Conservation (phyloP, 2,888 invertebrate species). For the Poecilus cupreus region DNA sequence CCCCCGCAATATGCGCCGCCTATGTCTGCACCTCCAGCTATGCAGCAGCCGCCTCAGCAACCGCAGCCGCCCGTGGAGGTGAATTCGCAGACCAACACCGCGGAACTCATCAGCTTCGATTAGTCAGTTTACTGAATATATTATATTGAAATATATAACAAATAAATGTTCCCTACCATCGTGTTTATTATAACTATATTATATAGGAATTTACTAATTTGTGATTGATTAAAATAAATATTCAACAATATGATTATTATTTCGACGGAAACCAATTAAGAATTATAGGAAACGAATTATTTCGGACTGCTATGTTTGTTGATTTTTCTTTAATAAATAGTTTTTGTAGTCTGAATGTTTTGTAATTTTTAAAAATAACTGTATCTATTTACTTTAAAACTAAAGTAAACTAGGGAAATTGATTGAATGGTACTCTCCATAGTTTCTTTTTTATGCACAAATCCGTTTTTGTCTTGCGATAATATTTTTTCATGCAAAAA, state of each 20-base stretch:
- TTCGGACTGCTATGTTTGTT: too few relatives aligned
- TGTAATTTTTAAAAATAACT: too few relatives aligned
- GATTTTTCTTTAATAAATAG: too few relatives aligned
- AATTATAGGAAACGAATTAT: too few relatives aligned
- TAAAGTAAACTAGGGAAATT: too few relatives aligned
- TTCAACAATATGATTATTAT: background rate
- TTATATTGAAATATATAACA: background rate
- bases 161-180: background rate
- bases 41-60: slow-evolving; percentile 64
- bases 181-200: background rate
- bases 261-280: too few relatives aligned
- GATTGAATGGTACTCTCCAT: too few relatives aligned
- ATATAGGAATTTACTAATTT: background rate
- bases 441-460: too few relatives aligned
- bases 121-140: slow-evolving; percentile 68
- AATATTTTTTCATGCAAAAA: too few relatives aligned
- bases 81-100: slow-evolving; percentile 77
- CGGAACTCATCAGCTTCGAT: slow-evolving; percentile 89
- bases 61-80: slow-evolving; percentile 64
- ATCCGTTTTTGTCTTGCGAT: too few relatives aligned
- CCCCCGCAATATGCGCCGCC: slow-evolving; percentile 60
- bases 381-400: too few relatives aligned
- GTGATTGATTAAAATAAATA: background rate
- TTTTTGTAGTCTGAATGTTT: too few relatives aligned
- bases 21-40: slow-evolving; percentile 62